phyloP scores from a whole-genome alignment of 2,888 invertebrate species.

The Branchellion lobata region DNA sequence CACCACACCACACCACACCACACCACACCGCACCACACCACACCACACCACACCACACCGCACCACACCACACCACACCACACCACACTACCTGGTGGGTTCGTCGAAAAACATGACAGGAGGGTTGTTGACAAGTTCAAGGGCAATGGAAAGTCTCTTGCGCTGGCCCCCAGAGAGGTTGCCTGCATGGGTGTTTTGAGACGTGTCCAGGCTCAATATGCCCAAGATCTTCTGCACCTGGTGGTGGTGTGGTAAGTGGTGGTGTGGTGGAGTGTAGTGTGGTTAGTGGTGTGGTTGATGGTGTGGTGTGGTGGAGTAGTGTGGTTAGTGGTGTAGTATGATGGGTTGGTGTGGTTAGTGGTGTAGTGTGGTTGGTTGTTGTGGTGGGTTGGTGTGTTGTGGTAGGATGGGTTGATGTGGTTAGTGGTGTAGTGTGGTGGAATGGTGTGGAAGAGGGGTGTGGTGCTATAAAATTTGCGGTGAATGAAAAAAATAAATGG shows the following conservation, averaged over 20 bases:
- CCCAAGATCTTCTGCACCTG: conserved; percentile 73
- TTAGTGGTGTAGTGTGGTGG: no score
- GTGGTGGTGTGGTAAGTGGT: background rate
- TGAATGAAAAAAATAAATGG: no score
- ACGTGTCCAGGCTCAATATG: conserved; percentile 78
- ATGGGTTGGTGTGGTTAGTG: no score
- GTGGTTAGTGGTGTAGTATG: no score
- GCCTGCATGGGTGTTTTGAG: conserved; percentile 72
- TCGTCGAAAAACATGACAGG: conserved; percentile 90
- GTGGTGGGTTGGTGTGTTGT: no score
- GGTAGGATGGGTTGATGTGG: no score
- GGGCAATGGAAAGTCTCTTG: conserved; percentile 83
- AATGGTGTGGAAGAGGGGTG: no score
- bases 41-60: background rate
- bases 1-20: no score
- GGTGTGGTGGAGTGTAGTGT: no score
- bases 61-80: background rate
- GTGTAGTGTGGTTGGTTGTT: no score
- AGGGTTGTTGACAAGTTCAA: conserved; percentile 87
- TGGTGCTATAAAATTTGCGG: no score
- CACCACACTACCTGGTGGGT: conserved; percentile 78
- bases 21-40: background rate
- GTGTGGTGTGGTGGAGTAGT: no score
- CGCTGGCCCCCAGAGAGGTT: conserved; percentile 85
- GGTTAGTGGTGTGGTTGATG: background rate